A percentile compares a stretch with the other conserved stretches of the same genome.
Conservation (phyloP, 2,797 vertebrate genomes). For the Poeciliopsis presidionis region DNA sequence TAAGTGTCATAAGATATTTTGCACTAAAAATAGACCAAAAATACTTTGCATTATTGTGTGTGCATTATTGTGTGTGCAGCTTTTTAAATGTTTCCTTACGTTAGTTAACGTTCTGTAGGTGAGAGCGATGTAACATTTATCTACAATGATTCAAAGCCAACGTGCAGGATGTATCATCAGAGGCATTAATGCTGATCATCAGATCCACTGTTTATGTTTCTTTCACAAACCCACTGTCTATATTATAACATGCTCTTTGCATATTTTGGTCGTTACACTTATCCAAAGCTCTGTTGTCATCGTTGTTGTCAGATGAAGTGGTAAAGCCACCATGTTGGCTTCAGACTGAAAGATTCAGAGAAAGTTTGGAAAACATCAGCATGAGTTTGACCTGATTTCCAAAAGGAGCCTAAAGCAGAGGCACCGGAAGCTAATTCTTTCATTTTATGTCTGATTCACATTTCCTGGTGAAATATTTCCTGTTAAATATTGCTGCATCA, state of each 20-base stretch:
- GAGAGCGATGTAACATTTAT: too few species aligned
- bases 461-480: neutral
- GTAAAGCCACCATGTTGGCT: conserved; percentile 31
- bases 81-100: too few species aligned
- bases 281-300: conserved; percentile 60
- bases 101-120: too few species aligned
- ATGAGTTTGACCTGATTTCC: neutral
- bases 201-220: conserved; percentile 54
- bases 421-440: neutral
- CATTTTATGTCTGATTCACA: neutral
- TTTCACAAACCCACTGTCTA: conserved; percentile 29
- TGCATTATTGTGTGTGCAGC: neutral
- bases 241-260: conserved; percentile 61
- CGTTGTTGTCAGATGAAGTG: conserved; percentile 52
- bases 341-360: conserved; percentile 2
- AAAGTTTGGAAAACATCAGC: conserved; percentile 1
- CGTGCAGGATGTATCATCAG: conserved; percentile 22
- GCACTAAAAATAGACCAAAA: too few species aligned
- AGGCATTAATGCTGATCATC: neutral
- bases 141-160: conserved; percentile 19
- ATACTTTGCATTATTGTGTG: too few species aligned
- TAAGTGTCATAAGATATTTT: too few species aligned
- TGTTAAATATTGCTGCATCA: neutral
- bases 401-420: neutral
- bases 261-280: conserved; percentile 53